Percentiles rank a stretch among this genome's conserved stretches.
Conservation (phyloP, 2,797 vertebrate genomes). For the Coregonus suidteri region DNA sequence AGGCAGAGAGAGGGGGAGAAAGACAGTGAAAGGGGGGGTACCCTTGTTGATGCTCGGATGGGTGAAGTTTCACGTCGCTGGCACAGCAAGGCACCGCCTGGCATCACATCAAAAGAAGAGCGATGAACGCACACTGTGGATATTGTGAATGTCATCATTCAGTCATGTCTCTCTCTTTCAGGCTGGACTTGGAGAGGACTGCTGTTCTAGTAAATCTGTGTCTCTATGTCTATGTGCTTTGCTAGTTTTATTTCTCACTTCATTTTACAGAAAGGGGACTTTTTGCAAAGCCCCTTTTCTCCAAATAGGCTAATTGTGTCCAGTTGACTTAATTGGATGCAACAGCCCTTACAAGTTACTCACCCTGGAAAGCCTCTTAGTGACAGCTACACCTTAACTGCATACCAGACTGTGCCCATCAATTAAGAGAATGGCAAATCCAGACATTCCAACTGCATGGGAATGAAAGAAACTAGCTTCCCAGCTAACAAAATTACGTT, state of each 20-base stretch:
- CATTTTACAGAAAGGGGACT: conserved; percentile 48
- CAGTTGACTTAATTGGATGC: conserved; percentile 73
- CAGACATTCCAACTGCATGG: conserved; percentile 66
- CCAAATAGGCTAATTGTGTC: conserved; percentile 70
- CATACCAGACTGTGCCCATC: conserved; percentile 71
- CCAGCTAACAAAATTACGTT: too few species aligned
- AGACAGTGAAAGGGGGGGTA: conserved; percentile 19
- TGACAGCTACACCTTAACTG: conserved; percentile 71
- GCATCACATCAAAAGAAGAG: conserved; percentile 50
- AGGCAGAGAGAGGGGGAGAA: conserved; percentile 41
- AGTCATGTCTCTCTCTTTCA: conserved; percentile 37
- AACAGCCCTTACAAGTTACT: conserved; percentile 71
- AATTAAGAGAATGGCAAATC: conserved; percentile 66
- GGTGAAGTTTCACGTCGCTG: conserved; percentile 59
- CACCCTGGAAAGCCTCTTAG: conserved; percentile 73
- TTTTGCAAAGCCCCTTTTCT: conserved; percentile 48
- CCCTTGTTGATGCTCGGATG: conserved; percentile 47
- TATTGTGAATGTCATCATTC: conserved; percentile 50
- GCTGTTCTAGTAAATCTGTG: conserved; percentile 37
- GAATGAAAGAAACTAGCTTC: conserved; percentile 43
- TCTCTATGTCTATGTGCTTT: conserved; percentile 50
- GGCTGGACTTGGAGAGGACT: conserved; percentile 35
- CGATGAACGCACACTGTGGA: conserved; percentile 39
- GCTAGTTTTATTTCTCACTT: conserved; percentile 40
- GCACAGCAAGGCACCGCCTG: conserved; percentile 42